Base-by-base conservation (phyloP, 2,113 vertebrate species). In the Vulpes lagopus region DNA sequence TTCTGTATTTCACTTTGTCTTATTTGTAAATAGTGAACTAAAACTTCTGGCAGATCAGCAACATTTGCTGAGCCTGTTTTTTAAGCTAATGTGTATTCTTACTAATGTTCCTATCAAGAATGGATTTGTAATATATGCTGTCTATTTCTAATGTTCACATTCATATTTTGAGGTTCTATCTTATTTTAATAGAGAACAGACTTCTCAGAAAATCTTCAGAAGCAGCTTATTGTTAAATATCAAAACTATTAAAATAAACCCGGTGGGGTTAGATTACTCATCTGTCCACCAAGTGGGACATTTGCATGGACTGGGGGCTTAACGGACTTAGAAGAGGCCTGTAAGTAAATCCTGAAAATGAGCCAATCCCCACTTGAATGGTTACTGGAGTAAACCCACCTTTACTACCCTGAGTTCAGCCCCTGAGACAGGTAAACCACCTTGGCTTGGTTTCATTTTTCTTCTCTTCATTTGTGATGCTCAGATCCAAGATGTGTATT, bases 1-100 rank as follows among this genome's bases (percentile, higher is more conserved):
- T 99, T 98, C 98, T 99, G 98, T 99, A 98, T 98, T 97, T 99
- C 99, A 99, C 98, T 98, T 98, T 99, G 98, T 99, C 98, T 99
- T 99, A 99, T 98, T 99, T 99, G 99, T 99, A 99, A 99, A 99
- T 99, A 99, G 96, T 98, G 98, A 98, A 98, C 97, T 99, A 98
- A 99, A 98, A 99, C 98, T 98, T 98, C 98, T 98, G 97, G 97
- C 98, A 98, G 98, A 55, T 98, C 98, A 97, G 98, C 99, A 99
- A 99, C 99, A 99, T 99, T 99, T 99, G 98, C 98, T 98, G 98
- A 98, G 71, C 95, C 98, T 99, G 98, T 99, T 99, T 98, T 99
- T 99, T 99, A 99, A 99, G 98, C 98, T 99, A 98, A 98, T 98
- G 98, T 99, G 99, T 99, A 99, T 99, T 99, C 99, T 99, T 99